Conservation (phyloP, 2,113 vertebrate species). For the Neogobius melanostomus region DNA sequence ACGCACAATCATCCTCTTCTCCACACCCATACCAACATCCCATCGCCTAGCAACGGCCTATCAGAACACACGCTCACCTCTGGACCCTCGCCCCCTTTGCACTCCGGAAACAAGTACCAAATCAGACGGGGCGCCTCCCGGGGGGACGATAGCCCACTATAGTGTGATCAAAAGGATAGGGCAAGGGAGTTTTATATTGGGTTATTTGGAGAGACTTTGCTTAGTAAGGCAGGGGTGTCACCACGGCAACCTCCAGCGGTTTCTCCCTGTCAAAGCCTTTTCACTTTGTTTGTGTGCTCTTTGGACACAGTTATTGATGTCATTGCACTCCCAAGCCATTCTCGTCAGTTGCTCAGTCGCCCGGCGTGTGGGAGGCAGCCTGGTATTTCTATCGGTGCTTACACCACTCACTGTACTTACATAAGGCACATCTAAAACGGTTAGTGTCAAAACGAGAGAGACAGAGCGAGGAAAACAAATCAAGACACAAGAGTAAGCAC, state of each 20-base stretch:
- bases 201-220: constrained; percentile 19
- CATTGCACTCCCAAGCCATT: constrained; percentile 34
- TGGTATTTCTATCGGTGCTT: background rate
- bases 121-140: constrained; percentile 64
- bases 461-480: background rate
- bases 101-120: constrained; percentile 51
- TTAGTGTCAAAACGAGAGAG: background rate
- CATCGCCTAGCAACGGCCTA: constrained; percentile 69
- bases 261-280: constrained; percentile 20
- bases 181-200: background rate
- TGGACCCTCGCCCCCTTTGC: constrained; percentile 27
- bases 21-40: constrained; percentile 39
- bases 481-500: background rate
- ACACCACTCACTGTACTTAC: background rate
- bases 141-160: constrained; percentile 39
- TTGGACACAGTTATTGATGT: constrained; percentile 52
- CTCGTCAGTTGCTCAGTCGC: constrained; percentile 14
- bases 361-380: constrained; percentile 18
- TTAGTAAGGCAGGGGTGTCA: constrained; percentile 37
- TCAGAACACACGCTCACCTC: constrained; percentile 48
- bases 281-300: constrained; percentile 34
- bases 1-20: constrained; percentile 39
- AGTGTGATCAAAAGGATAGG: constrained; percentile 43
- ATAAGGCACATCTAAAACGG: constrained; percentile 6
- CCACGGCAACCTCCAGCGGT: constrained; percentile 12